Percentiles rank a stretch among this genome's conserved stretches.
Evolutionary conservation across 2,888 invertebrate species (phyloP).

Genomic region (Dryobotodes eremita): DNA sequence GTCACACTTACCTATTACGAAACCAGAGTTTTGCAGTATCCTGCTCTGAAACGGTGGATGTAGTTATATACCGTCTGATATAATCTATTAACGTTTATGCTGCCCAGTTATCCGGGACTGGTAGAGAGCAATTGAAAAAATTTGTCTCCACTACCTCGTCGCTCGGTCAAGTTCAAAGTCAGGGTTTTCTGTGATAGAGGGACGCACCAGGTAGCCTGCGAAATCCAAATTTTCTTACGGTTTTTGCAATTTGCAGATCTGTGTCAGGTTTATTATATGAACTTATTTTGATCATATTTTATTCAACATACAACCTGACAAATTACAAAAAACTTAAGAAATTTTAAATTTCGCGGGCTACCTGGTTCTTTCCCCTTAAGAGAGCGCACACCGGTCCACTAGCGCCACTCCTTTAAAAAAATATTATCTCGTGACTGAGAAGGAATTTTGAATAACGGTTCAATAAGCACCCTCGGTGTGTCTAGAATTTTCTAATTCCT

Average conservation of each 20-base stretch:
- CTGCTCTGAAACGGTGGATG: constrained; percentile 37
- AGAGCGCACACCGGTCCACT: too few species aligned
- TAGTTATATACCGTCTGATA: constrained; percentile 13
- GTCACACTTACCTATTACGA: constrained; percentile 14
- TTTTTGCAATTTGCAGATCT: background rate
- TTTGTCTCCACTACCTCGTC: background rate
- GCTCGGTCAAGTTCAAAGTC: constrained; percentile 24
- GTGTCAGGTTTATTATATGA: background rate
- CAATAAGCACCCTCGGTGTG: too few species aligned
- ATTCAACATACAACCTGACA: too few species aligned
- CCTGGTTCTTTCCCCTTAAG: too few species aligned
- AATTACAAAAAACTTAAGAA: too few species aligned
- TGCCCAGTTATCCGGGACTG: background rate
- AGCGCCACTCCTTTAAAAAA: too few species aligned
- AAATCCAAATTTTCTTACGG: background rate
- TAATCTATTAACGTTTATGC: background rate
- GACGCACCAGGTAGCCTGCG: too few species aligned
- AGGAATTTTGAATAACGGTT: too few species aligned
- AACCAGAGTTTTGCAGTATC: constrained; percentile 29
- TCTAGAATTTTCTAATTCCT: too few species aligned
- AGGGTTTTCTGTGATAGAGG: background rate
- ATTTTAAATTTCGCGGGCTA: too few species aligned
- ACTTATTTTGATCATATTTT: too few species aligned
- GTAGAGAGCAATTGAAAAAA: constrained; percentile 28
- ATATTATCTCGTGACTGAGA: too few species aligned